Conservation (phyloP, 2,888 invertebrate species). For the Brenthis daphne region DNA sequence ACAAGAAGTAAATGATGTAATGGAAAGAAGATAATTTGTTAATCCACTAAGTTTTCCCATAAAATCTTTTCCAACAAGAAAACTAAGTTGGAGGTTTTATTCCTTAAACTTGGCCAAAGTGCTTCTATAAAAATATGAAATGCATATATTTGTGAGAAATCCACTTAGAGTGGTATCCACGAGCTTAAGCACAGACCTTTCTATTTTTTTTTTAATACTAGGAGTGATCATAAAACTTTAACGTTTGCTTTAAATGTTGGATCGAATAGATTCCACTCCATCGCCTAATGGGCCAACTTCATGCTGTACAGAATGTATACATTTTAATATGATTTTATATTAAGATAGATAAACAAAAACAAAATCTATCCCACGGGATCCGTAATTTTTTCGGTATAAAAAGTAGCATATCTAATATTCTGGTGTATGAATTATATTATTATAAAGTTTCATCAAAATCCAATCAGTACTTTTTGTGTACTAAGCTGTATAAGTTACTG, state of each 20-base stretch:
- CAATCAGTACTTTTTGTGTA: too few relatives aligned
- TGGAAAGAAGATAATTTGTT: conserved; percentile 21
- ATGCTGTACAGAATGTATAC: neutral
- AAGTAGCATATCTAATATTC: too few relatives aligned
- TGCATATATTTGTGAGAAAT: conserved; percentile 26
- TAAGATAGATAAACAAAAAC: too few relatives aligned
- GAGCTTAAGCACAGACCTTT: conserved; percentile 22
- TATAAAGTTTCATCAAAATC: too few relatives aligned
- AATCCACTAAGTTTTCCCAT: conserved; percentile 16
- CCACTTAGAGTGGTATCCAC: conserved; percentile 26
- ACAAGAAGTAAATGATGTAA: conserved; percentile 12
- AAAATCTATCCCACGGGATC: too few relatives aligned
- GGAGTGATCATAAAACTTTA: conserved; percentile 37
- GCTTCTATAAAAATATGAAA: conserved; percentile 29
- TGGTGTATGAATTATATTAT: too few relatives aligned
- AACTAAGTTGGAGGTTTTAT: conserved; percentile 18
- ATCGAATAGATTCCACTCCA: neutral
- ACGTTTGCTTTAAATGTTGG: conserved; percentile 8
- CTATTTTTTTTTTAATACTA: conserved; percentile 30
- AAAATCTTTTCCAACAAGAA: conserved; percentile 19
- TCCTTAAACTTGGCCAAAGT: conserved; percentile 18
- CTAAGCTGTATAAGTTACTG: too few relatives aligned
- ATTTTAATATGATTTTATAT: neutral
- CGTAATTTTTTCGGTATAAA: too few relatives aligned
- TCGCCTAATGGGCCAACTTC: conserved; percentile 5